Base-by-base conservation (phyloP, 2,113 vertebrate genomes). In the Megaleporinus macrocephalus region DNA sequence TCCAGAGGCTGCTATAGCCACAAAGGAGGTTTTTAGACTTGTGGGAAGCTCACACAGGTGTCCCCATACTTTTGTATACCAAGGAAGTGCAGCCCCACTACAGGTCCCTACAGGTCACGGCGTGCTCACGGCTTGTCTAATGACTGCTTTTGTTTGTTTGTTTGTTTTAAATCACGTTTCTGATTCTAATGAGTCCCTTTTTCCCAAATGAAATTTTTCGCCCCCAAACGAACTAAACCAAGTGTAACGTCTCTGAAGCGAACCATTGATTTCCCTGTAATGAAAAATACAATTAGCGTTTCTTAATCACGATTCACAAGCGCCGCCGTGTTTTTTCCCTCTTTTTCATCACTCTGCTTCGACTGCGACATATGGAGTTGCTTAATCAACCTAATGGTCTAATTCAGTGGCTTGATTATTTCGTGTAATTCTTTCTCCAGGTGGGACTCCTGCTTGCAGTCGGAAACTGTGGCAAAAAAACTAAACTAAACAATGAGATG, bases 371-470 rank as follows among this genome's bases (percentile, higher is more conserved):
- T 89, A 91, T 90, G 91, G 89, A 82, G 69, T 57, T 62, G 82
- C 85, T 89, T 91, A 90, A 91, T 91, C 83, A 91, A 89, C 85
- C 87, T 88, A 90, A 89, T 86, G 71, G 89, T 83, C 85, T 82
- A 84, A 80, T 86, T 84, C 84, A 15, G 70, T 79, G 62, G 83
- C 84, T 82, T 88, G 66, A 61, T 89, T 90, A 88, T 88, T 82
- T 83, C 70, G 27, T 62, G 53, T 87, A 84, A 87, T 87, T 83
- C 76, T 82, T 82, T 82, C 84, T 85, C 66, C 78, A 83, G 72
- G 81, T 85, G 83, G 78, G 86, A 88, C 20, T 15, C 44, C 49
- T 3, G 13, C 16, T 51, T 55, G 16, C 53, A 14, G 81, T 85
- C 78, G 78, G 84, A 88, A 55, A 83, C 55, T 80, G 73, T 12